These are phyloP conservation scores for Drosophila meridionalis DNA, from an alignment of 2,888 invertebrate species.

Conservation along the genomic window DNA sequence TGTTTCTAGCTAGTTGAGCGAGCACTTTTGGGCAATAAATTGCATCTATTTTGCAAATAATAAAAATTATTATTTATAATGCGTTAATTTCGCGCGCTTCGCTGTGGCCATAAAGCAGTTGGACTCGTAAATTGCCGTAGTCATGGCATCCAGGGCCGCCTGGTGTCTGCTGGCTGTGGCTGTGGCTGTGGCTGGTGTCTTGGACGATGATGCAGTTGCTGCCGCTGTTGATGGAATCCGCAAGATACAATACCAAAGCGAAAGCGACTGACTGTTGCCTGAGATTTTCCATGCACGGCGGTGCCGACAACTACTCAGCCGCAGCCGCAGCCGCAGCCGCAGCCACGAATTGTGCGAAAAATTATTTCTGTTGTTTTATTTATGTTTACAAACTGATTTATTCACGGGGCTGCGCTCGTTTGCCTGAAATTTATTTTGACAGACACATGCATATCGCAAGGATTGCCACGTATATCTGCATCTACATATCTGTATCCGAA, in stretches of 20 bases:
- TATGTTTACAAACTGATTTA: constrained; percentile 77
- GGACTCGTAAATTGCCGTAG: constrained; percentile 68
- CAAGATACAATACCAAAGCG: constrained; percentile 44
- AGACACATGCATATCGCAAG: constrained; percentile 63
- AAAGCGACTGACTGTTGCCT: constrained; percentile 42
- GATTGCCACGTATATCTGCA: constrained; percentile 43
- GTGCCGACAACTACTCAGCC: constrained; percentile 37
- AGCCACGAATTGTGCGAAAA: constrained; percentile 59
- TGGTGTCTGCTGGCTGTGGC: constrained; percentile 8
- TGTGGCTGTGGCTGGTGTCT: constrained; percentile 10
- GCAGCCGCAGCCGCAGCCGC: constrained; percentile 22
- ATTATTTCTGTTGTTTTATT: constrained; percentile 72
- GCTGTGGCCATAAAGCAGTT: constrained; percentile 70
- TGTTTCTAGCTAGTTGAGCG: constrained; percentile 6
- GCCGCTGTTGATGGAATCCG: constrained; percentile 54
- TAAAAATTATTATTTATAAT: constrained; percentile 81
- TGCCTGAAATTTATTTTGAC: constrained; percentile 73
- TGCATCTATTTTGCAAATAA: constrained; percentile 62
- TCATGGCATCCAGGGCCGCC: constrained; percentile 37
- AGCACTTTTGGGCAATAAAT: constrained; percentile 51
- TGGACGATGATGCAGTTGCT: constrained; percentile 24
- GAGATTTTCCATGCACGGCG: constrained; percentile 67
- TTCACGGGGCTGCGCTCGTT: constrained; percentile 58
- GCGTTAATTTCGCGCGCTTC: constrained; percentile 65
- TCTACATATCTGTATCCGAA: constrained; percentile 16